A percentile compares a stretch with the other conserved stretches of the same genome.
These are phyloP conservation scores for Trichopria drosophilae DNA, from an alignment of 2,888 invertebrate genomes.

Conservation along the genomic window DNA sequence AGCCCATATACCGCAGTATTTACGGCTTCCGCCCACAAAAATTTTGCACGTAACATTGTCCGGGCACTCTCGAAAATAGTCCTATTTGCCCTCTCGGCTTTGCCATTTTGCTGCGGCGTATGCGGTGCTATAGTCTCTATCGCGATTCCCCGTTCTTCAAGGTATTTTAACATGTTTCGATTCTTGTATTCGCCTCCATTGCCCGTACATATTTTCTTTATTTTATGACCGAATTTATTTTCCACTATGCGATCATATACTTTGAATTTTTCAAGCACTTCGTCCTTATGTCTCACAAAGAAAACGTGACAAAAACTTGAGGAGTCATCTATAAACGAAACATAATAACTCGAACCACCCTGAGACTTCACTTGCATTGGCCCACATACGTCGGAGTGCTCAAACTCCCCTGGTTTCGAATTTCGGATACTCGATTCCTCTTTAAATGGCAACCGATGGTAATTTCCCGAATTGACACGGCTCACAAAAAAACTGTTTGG, in stretches of 20 bases:
- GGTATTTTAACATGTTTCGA: constrained; percentile 7
- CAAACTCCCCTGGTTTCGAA: too few species aligned
- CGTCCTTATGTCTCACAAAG: constrained; percentile 25
- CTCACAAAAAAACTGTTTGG: too few species aligned
- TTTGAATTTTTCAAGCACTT: constrained; percentile 22
- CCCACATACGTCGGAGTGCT: too few species aligned
- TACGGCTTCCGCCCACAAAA: constrained; percentile 38
- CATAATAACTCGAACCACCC: too few species aligned
- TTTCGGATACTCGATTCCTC: too few species aligned
- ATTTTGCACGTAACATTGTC: constrained; percentile 28
- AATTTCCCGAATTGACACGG: constrained; percentile 31
- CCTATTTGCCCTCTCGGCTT: constrained; percentile 28
- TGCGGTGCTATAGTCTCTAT: constrained; percentile 23
- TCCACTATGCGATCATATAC: constrained; percentile 3
- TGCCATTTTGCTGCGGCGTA: constrained; percentile 30
- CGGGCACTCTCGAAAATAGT: constrained; percentile 29
- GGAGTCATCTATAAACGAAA: too few species aligned
- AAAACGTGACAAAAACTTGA: constrained; percentile 5
- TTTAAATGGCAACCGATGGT: too few species aligned
- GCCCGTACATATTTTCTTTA: constrained; percentile 21
- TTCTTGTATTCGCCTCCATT: constrained; percentile 30
- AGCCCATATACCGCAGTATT: constrained; percentile 37
- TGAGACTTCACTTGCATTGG: too few species aligned
- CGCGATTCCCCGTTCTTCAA: constrained; percentile 23
- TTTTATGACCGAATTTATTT: constrained; percentile 17